These are phyloP conservation scores for Trisateles emortualis DNA, from an alignment of 2,888 invertebrate species.

Conservation along the genomic window DNA sequence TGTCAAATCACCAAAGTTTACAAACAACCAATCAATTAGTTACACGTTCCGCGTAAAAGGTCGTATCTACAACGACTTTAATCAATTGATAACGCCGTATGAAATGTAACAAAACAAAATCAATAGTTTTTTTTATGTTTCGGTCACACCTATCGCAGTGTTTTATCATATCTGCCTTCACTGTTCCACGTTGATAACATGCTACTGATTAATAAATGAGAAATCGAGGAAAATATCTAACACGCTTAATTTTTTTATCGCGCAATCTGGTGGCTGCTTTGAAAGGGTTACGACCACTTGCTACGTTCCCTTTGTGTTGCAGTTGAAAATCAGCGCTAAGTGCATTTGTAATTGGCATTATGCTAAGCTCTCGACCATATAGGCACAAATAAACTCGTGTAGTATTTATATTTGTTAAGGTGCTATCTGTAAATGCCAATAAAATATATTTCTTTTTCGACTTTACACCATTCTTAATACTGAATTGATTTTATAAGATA, in stretches of 20 bases:
- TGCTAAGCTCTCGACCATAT: too few relatives aligned
- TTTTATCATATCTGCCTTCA: conserved; percentile 72
- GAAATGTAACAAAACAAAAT: conserved; percentile 62
- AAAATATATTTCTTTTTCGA: too few relatives aligned
- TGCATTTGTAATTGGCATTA: too few relatives aligned
- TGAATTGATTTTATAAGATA: conserved; percentile 34
- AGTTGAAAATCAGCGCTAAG: too few relatives aligned
- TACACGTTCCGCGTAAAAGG: conserved; percentile 25
- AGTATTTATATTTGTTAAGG: too few relatives aligned
- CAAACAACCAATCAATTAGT: conserved; percentile 28
- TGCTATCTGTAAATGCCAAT: too few relatives aligned
- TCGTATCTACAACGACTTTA: conserved; percentile 40
- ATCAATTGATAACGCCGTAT: conserved; percentile 45
- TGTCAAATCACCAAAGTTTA: background rate
- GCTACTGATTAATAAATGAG: conserved; percentile 75
- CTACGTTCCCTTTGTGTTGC: too few relatives aligned
- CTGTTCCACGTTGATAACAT: conserved; percentile 70
- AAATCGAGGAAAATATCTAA: conserved; percentile 50
- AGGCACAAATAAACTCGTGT: too few relatives aligned
- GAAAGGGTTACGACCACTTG: conserved; percentile 35
- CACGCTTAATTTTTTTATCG: conserved; percentile 49
- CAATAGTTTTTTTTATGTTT: conserved; percentile 75
- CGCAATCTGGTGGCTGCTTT: conserved; percentile 16
- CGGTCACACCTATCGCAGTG: conserved; percentile 65
- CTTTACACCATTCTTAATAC: conserved; percentile 36